Evolutionary conservation across 2,888 invertebrate genomes (phyloP).

Genomic region (Dexiosoma caninum): DNA sequence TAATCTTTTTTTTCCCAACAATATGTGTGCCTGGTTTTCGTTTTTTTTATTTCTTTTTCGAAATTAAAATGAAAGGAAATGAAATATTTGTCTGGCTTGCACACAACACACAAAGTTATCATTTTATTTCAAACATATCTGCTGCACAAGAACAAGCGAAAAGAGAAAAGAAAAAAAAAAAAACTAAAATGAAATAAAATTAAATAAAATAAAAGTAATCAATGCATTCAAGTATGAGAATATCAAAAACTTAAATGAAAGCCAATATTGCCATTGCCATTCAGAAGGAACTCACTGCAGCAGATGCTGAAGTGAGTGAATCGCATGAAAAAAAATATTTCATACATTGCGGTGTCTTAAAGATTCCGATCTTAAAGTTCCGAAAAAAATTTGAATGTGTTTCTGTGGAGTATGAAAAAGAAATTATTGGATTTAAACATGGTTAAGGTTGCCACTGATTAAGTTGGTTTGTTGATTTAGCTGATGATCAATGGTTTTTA

Average conservation of each 20-base stretch:
- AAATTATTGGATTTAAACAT: constrained; percentile 49
- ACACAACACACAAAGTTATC: constrained; percentile 72
- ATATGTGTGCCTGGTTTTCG: not conserved
- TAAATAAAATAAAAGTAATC: constrained; percentile 70
- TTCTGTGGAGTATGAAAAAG: constrained; percentile 19
- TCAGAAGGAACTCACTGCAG: not conserved
- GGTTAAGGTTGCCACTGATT: constrained; percentile 54
- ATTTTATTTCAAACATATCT: constrained; percentile 71
- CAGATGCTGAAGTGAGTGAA: constrained; percentile 38
- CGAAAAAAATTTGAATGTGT: constrained; percentile 36
- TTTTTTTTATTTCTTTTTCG: not conserved
- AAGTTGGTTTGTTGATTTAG: constrained; percentile 42
- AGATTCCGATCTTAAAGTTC: constrained; percentile 54
- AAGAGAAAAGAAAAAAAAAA: too few relatives aligned
- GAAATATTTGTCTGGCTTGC: constrained; percentile 75
- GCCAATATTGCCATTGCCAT: not conserved
- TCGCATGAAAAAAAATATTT: not conserved
- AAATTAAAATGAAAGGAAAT: constrained; percentile 70
- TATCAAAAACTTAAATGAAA: constrained; percentile 21
- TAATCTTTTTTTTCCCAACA: constrained; percentile 21
- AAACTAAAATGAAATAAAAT: too few relatives aligned
- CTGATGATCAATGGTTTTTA: constrained; percentile 39
- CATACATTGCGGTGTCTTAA: constrained; percentile 41
- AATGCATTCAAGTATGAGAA: constrained; percentile 71
- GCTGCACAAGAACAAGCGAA: constrained; percentile 53